These are phyloP conservation scores for Linyphia triangularis DNA, from an alignment of 2,888 invertebrate genomes.

Conservation along the genomic window DNA sequence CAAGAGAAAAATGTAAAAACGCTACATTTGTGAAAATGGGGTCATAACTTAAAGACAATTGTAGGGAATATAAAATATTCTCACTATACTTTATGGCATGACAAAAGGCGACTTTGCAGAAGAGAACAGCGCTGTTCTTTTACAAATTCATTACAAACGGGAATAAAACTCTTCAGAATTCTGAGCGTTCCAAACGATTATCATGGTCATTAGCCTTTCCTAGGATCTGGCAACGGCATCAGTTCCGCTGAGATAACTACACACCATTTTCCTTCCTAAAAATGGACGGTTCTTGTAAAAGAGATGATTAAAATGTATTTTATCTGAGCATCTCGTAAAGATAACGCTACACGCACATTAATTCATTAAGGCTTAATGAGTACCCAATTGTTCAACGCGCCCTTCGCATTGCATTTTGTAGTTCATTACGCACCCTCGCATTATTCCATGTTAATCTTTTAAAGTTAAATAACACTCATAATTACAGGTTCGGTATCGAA, in stretches of 20 bases:
- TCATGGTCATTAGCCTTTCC: constrained; percentile 47
- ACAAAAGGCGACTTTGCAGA: neutral
- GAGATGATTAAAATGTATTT: constrained; percentile 51
- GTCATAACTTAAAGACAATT: constrained; percentile 6
- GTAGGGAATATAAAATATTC: constrained; percentile 26
- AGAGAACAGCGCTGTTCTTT: neutral
- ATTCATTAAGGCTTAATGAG: constrained; percentile 54
- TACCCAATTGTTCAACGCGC: constrained; percentile 25
- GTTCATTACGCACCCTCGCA: neutral
- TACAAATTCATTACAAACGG: neutral
- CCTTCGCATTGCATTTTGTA: neutral
- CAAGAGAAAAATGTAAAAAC: constrained; percentile 9
- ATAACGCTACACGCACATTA: constrained; percentile 34
- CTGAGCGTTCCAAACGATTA: constrained; percentile 42
- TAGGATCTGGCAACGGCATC: constrained; percentile 51
- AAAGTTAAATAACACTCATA: constrained; percentile 27
- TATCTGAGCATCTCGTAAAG: constrained; percentile 39
- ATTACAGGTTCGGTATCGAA: neutral
- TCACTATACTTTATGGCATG: neutral
- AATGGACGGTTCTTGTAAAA: constrained; percentile 40
- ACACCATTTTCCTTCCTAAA: constrained; percentile 37
- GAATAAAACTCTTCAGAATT: constrained; percentile 28
- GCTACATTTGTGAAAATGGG: neutral
- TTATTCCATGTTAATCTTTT: constrained; percentile 20
- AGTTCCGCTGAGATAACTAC: constrained; percentile 42